Conservation (phyloP, 1,140 invertebrate genomes). For the Sinella curviseta region DNA sequence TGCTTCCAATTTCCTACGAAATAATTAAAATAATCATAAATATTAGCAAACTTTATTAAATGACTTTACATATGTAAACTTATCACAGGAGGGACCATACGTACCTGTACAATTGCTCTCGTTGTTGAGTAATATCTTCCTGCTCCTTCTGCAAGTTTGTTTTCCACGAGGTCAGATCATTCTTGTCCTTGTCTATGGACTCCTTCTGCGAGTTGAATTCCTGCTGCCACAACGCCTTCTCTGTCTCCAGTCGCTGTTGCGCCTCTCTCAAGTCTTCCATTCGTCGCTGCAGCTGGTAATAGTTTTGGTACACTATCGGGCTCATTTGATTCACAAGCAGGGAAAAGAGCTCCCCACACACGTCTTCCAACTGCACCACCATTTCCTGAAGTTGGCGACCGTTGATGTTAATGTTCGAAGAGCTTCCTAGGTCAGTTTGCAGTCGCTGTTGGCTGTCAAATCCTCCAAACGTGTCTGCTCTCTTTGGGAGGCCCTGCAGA, state of each 20-base stretch:
- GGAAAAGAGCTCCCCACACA: slow-evolving; percentile 49
- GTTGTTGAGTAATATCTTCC: slow-evolving; percentile 77
- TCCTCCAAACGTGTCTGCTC: slow-evolving; percentile 92
- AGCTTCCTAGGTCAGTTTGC: slow-evolving; percentile 9
- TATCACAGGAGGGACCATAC: no score
- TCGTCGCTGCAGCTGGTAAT: slow-evolving; percentile 41
- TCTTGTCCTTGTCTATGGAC: slow-evolving; percentile 34
- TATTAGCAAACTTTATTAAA: not conserved
- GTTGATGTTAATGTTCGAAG: not conserved
- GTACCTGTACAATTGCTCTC: slow-evolving; percentile 76
- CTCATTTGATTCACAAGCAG: slow-evolving; percentile 47
- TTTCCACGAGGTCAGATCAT: slow-evolving; percentile 34
- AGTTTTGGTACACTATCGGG: slow-evolving; percentile 37
- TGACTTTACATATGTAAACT: not conserved
- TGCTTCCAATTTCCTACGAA: slow-evolving; percentile 46
- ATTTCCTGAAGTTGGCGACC: slow-evolving; percentile 30
- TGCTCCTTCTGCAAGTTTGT: slow-evolving; percentile 61
- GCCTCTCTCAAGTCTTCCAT: slow-evolving; percentile 48
- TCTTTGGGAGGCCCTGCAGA: slow-evolving; percentile 74
- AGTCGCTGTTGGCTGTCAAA: slow-evolving; percentile 67
- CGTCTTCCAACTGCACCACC: slow-evolving; percentile 44
- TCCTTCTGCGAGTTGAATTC: slow-evolving; percentile 40
- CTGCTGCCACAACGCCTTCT: slow-evolving; percentile 46
- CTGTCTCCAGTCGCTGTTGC: slow-evolving; percentile 44
- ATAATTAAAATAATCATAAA: not conserved